phyloP scores from a whole-genome alignment of 1,140 invertebrate genomes.

The Neocloeon triangulifer region DNA sequence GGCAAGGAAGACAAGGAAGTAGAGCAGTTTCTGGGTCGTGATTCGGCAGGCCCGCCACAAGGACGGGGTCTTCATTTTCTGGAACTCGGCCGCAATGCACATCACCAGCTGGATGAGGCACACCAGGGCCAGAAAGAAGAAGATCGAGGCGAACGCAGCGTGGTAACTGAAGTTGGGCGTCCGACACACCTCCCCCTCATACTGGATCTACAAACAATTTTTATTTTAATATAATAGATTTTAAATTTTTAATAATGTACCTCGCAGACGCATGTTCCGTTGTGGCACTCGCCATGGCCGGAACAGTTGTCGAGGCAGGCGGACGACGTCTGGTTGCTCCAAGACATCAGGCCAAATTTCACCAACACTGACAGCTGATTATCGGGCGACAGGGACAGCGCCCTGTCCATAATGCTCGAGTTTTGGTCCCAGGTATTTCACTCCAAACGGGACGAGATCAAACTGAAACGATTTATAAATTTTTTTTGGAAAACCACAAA shows the following conservation, averaged over 20 bases:
- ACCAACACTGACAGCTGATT: slow-evolving; percentile 22
- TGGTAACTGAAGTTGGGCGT: slow-evolving; percentile 38
- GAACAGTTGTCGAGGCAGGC: slow-evolving; percentile 42
- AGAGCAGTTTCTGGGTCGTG: slow-evolving; percentile 79
- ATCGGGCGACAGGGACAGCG: slow-evolving; percentile 20
- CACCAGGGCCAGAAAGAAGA: slow-evolving; percentile 62
- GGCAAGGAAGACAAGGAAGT: slow-evolving; percentile 71
- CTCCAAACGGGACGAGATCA: too few species aligned
- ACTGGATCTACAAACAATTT: slow-evolving; percentile 32
- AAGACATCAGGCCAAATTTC: slow-evolving; percentile 23
- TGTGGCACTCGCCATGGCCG: slow-evolving; percentile 74
- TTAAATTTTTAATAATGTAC: slow-evolving; percentile 23
- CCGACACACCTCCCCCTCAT: slow-evolving; percentile 34
- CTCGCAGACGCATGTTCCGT: slow-evolving; percentile 76
- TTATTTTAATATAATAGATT: slow-evolving; percentile 1
- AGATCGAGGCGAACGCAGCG: slow-evolving; percentile 51
- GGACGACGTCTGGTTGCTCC: slow-evolving; percentile 19
- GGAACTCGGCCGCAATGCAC: slow-evolving; percentile 60
- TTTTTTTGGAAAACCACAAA: too few species aligned
- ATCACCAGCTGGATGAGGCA: slow-evolving; percentile 70
- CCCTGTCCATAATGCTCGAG: slow-evolving; percentile 23
- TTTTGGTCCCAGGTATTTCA: too few species aligned
- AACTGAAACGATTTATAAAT: too few species aligned
- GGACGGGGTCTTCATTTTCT: slow-evolving; percentile 56
- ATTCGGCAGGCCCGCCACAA: slow-evolving; percentile 57